Conservation (phyloP, 2,113 vertebrate genomes). For the Notothenia rossii region DNA sequence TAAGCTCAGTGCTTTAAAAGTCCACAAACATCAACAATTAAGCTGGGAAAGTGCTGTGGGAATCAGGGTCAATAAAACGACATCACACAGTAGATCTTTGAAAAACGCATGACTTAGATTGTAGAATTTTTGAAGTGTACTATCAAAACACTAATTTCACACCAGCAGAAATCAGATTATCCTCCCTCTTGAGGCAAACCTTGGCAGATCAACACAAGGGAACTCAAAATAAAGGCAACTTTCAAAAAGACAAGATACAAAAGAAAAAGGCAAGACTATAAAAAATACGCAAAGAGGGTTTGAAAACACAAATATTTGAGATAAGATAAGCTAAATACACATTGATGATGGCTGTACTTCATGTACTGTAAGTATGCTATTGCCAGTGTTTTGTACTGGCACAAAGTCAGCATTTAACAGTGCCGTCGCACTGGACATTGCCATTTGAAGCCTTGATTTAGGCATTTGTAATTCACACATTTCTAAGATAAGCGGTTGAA, state of each 20-base stretch:
- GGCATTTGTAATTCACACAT: too few relatives aligned
- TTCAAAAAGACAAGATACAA: not conserved
- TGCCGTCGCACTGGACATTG: too few relatives aligned
- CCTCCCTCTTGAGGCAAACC: not conserved
- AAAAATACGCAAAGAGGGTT: not conserved
- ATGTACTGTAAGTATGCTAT: not conserved
- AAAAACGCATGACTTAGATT: not conserved
- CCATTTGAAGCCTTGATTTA: too few relatives aligned
- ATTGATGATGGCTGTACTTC: not conserved
- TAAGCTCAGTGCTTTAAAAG: too few relatives aligned
- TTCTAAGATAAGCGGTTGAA: too few relatives aligned
- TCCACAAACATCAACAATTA: too few relatives aligned
- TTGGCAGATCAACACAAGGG: not conserved
- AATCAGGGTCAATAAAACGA: not conserved
- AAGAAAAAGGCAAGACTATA: not conserved
- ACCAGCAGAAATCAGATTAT: not conserved
- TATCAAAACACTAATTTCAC: not conserved
- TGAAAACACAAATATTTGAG: not conserved
- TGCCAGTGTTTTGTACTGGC: not conserved
- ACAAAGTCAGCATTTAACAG: too few relatives aligned
- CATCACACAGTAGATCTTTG: not conserved
- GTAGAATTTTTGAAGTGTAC: not conserved
- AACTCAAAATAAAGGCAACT: not conserved
- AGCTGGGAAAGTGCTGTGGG: not conserved
- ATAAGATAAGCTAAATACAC: not conserved